Base-by-base conservation (phyloP, 2,888 invertebrate species). In the Lepidonotus clava region DNA sequence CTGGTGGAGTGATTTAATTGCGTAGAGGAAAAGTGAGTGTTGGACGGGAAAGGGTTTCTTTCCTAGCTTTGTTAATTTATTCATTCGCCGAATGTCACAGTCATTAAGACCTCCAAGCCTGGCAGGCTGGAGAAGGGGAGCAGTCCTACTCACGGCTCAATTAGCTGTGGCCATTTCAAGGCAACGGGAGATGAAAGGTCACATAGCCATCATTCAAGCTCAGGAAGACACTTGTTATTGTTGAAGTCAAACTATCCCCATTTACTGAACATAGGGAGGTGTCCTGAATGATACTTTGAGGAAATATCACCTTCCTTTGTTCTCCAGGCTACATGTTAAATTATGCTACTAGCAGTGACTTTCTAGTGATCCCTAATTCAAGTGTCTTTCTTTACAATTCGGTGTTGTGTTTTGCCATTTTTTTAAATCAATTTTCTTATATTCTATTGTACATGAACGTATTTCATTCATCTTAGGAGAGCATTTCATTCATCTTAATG, bases 151-250 rank as follows among this genome's bases (percentile, higher is more conserved):
- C 28, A 61, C 11, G 61, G 28, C 28, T 24, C 21, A 61, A 61
- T 61, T 61, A 61, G 61, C 61, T 24, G 28, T 28, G 61, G 61
- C 61, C 61, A 61, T 61, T 61, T 61, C 28, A 61, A 61, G 24
- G 2, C 61, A 61, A 32, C 61, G 11, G 61, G 28, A 61, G 28
- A 11, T 56, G 21, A 61, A 61, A 61, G 61, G 61, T 61, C 61
- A 61, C 61, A 61, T 61, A 61, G 24, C 61, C 61, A 61, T 61
- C 61, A 61, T 61, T 61, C 61, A 61, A 28, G n/a, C 21, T 18
- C 61, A 28, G 61, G n/a, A n/a, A n/a, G n/a, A n/a, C n/a, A n/a
- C 61, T 61, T 32, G 61, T 61, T 61, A 61, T 61, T 61, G 61
- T 61, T 61, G 61, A 61, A 28, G 61, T 56, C 4, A 56, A 56